A percentile compares a stretch with the other conserved stretches of the same genome.
Evolutionary conservation across 2,888 invertebrate genomes (phyloP).

Genomic region (Micoletzkya japonica): DNA sequence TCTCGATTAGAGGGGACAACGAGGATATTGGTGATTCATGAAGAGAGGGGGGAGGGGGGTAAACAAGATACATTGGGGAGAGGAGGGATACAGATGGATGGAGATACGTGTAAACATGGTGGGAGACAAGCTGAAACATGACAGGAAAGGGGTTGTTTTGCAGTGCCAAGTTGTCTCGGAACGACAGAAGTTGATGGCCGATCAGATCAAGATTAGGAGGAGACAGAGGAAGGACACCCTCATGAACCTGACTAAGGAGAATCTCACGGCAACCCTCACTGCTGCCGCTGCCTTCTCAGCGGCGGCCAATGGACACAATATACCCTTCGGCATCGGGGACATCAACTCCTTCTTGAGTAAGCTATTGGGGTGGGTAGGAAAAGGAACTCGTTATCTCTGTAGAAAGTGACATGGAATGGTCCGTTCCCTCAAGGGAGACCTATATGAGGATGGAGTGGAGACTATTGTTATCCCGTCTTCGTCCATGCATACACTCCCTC

Average conservation of each 20-base stretch:
- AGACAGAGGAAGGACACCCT: conserved; percentile 57
- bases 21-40: too few relatives aligned
- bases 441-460: too few relatives aligned
- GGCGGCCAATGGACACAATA: conserved; percentile 22
- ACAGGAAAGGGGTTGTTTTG: conserved; percentile 25
- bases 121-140: neutral
- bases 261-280: conserved; percentile 44
- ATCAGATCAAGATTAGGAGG: conserved; percentile 61
- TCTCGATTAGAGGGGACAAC: too few relatives aligned
- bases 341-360: conserved; percentile 42
- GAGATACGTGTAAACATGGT: neutral
- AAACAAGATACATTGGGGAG: neutral
- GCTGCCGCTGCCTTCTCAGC: conserved; percentile 44
- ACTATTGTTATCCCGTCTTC: neutral
- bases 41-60: too few relatives aligned
- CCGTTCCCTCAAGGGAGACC: too few relatives aligned
- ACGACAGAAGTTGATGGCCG: conserved; percentile 61
- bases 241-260: conserved; percentile 55
- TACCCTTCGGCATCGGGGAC: conserved; percentile 31
- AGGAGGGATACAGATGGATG: neutral
- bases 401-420: too few relatives aligned
- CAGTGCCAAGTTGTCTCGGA: conserved; percentile 60
- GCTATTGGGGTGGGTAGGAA: too few relatives aligned
- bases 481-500: neutral
- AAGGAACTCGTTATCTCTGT: too few relatives aligned